Evolutionary conservation across 2,888 invertebrate species (phyloP).

Genomic region (Strigamia crassipes): DNA sequence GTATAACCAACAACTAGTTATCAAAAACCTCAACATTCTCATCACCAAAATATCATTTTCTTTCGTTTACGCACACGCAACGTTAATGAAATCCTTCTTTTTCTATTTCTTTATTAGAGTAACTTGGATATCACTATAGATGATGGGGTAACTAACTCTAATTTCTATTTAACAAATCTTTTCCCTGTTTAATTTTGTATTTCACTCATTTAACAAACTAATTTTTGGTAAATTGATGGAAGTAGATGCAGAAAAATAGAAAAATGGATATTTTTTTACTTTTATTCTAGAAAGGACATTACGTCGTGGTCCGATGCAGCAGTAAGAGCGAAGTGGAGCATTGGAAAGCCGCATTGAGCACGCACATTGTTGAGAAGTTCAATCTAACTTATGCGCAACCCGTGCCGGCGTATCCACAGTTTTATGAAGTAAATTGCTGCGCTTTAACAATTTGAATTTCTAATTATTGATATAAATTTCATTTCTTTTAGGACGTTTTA

Average conservation of each 20-base stretch:
- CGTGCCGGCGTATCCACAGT: conserved; percentile 53
- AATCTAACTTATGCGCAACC: conserved; percentile 63
- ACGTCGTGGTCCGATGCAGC: conserved; percentile 61
- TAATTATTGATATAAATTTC: neutral
- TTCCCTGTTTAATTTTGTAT: no score
- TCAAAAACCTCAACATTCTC: no score
- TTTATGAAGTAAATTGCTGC: conserved; percentile 48
- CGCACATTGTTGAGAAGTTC: conserved; percentile 61
- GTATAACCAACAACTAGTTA: conserved; percentile 53
- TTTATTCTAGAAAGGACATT: conserved; percentile 58
- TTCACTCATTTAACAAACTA: neutral
- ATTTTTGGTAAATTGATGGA: neutral
- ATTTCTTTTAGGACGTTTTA: conserved; percentile 60
- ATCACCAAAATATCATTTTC: no score
- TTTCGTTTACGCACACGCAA: neutral
- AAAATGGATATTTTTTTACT: no score
- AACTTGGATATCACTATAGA: conserved; percentile 50
- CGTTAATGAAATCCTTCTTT: neutral
- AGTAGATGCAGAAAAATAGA: no score
- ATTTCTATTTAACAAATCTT: neutral
- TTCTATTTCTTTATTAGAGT: conserved; percentile 46
- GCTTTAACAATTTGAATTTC: no score
- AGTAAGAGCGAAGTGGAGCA: conserved; percentile 60
- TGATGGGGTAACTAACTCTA: conserved; percentile 12
- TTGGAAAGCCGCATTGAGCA: conserved; percentile 63